phyloP scores from a whole-genome alignment of 2,888 invertebrate genomes.

The Cryptocheilus praepositus region DNA sequence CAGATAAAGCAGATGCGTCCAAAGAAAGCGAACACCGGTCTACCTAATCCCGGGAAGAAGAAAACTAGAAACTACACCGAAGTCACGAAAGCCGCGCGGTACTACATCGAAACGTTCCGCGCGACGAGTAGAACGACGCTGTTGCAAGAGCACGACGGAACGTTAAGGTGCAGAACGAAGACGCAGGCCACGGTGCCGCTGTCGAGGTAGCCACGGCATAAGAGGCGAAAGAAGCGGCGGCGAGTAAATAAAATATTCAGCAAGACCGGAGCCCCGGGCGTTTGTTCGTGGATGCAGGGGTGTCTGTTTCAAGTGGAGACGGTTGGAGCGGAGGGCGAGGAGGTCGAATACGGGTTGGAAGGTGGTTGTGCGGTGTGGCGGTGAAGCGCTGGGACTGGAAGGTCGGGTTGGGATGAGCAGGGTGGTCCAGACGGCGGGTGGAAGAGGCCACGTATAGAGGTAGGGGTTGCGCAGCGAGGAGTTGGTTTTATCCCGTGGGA shows the following conservation, averaged over 20 bases:
- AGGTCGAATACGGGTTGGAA: slow-evolving; percentile 6
- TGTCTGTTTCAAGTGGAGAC: slow-evolving; percentile 48
- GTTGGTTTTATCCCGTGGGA: slow-evolving; percentile 68
- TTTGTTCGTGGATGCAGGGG: slow-evolving; percentile 60
- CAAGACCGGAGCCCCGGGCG: slow-evolving; percentile 57
- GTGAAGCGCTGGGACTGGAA: slow-evolving; percentile 15
- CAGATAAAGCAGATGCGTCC: no score
- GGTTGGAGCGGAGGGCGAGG: slow-evolving; percentile 24
- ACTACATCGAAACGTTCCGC: no score
- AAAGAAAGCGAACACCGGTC: no score
- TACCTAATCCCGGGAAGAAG: no score
- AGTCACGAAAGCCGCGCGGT: no score
- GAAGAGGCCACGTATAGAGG: slow-evolving; percentile 34
- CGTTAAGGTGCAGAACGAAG: no score
- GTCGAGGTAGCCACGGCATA: slow-evolving; percentile 2
- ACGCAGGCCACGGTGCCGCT: no score
- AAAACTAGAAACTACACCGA: no score
- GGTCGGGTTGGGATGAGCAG: slow-evolving; percentile 33
- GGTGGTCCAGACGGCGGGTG: slow-evolving; percentile 45
- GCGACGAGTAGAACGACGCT: no score
- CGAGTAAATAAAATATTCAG: slow-evolving; percentile 70
- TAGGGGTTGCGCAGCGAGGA: slow-evolving; percentile 34
- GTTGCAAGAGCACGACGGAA: no score
- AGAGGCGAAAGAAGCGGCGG: slow-evolving; percentile 19
- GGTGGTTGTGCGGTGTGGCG: slow-evolving; percentile 17